Conservation (phyloP, 2,888 invertebrate species). For the Pristionchus arcanus region DNA sequence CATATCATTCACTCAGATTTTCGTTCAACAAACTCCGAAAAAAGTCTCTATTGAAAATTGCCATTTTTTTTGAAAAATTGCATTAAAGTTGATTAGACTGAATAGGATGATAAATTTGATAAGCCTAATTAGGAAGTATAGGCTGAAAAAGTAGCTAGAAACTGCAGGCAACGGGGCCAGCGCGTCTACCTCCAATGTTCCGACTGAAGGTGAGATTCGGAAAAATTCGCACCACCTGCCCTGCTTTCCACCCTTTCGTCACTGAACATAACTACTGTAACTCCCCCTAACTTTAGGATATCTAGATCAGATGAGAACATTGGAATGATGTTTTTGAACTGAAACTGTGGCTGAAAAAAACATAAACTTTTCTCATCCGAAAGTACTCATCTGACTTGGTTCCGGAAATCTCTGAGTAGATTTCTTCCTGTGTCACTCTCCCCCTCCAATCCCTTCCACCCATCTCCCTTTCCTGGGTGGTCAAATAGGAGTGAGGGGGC, state of each 20-base stretch:
- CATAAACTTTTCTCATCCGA: too few relatives aligned
- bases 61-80: too few relatives aligned
- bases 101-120: not conserved
- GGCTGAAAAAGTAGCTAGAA: not conserved
- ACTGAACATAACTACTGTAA: not conserved
- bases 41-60: not conserved
- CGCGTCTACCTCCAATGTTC: not conserved
- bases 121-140: not conserved
- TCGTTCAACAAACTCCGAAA: not conserved
- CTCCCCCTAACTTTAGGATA: not conserved
- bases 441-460: not conserved
- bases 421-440: not conserved
- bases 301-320: too few relatives aligned
- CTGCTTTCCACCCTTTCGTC: not conserved
- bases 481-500: not conserved
- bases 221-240: not conserved
- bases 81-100: too few relatives aligned
- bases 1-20: not conserved
- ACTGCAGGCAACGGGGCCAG: not conserved
- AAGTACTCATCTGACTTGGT: too few relatives aligned
- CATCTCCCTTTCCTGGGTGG: conserved; percentile 43
- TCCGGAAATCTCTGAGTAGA: too few relatives aligned
- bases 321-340: too few relatives aligned
- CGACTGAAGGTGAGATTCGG: not conserved
- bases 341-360: too few relatives aligned